phyloP scores from a whole-genome alignment of 2,797 vertebrate species.

The Enteromius radiatus region DNA sequence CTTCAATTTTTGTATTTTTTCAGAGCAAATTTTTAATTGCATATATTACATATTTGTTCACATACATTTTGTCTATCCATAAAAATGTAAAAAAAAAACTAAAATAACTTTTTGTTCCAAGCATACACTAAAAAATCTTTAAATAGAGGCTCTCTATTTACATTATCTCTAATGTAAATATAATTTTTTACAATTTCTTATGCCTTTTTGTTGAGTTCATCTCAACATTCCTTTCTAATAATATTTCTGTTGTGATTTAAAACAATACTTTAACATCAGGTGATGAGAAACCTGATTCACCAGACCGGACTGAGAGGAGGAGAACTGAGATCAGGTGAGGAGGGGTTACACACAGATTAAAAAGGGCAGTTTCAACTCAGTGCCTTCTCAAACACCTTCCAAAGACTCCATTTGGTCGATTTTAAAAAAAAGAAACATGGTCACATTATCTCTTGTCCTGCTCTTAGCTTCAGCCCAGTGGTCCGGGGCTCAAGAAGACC shows the following conservation, averaged over 20 bases:
- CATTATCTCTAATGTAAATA: not conserved
- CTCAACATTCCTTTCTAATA: not conserved
- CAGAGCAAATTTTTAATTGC: too few relatives aligned
- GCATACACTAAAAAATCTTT: too few relatives aligned
- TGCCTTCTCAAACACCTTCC: not conserved
- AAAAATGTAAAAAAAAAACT: too few relatives aligned
- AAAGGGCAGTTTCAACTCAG: not conserved
- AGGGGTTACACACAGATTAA: not conserved
- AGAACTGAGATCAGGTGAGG: slow-evolving; percentile 8
- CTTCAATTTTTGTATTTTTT: too few relatives aligned
- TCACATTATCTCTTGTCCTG: slow-evolving; percentile 42
- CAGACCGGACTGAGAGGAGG: not conserved
- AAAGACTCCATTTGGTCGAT: not conserved
- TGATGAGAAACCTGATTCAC: not conserved
- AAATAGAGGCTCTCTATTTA: too few relatives aligned
- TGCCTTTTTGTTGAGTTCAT: not conserved
- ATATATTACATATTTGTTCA: too few relatives aligned
- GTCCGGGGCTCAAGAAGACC: slow-evolving; percentile 45
- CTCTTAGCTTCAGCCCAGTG: slow-evolving; percentile 49
- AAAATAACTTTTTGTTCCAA: too few relatives aligned
- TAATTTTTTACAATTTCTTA: not conserved
- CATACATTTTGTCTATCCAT: too few relatives aligned
- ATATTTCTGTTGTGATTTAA: not conserved
- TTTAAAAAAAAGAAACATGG: slow-evolving; percentile 64
- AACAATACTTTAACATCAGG: not conserved